Evolutionary conservation across 2,113 vertebrate genomes (phyloP), one percentile per base, ranked within the genome.

Genomic region (Seriola quinqueradiata): DNA sequence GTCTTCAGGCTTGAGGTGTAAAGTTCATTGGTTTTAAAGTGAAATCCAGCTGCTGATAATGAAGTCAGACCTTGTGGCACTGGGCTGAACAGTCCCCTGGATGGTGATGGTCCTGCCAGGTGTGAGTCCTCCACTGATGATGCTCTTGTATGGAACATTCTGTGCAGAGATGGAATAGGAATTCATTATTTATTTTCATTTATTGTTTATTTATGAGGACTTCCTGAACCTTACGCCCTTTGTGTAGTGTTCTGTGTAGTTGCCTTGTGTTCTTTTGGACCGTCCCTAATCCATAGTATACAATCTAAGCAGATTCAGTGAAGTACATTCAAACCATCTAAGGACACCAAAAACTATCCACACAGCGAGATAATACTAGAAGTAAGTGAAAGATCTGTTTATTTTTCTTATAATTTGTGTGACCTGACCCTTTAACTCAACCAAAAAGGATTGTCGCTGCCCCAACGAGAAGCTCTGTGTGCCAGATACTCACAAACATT

Each of bases 101-200:
- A 97, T 82, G 0, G 88, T 85, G 87, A 97, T 93, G 63, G 77
- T 92, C 87, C 83, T 94, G 40, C 93, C 95, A 2, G 92, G 88
- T 19, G 10, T 60, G 28, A 97, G 72, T 64, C 96, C 97, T 1
- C 95, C 95, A 0, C 23, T 84, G 73, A 97, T 95, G 23, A 19
- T 0, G 4, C 77, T 79, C 64, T 67, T 92, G 80, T 94, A 96
- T 14, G 96, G 96, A 8, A 96, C 21, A 2, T 5, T 16, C 96
- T 97, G 81, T 0, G 68, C 3, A 79, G 7, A 86, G 6, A 83
- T 0, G 4, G 11, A 73, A 58, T 1, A 2, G 21, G 7, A 38
- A 64, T 9, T 13, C 4, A n/a, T 34, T 4, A 17, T 32, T 32
- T 14, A 59, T 36, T 28, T 28, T 28, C 28, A 2, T 28, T 28